Evolutionary conservation across 2,797 vertebrate species (phyloP), one percentile per base, ranked within the genome.

Genomic region (Lepus oiostolus): DNA sequence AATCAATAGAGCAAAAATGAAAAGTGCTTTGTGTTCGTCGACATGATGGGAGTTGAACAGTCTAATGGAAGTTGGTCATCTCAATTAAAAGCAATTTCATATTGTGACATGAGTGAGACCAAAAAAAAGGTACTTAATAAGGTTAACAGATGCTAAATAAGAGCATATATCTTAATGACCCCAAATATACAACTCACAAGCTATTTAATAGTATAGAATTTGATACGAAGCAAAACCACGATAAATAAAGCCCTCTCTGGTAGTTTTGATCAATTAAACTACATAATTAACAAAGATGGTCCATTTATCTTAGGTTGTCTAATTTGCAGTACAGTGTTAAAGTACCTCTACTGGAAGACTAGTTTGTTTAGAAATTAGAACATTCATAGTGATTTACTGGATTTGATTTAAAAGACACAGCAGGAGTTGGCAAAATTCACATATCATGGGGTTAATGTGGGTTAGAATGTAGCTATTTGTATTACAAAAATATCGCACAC

Each of bases 391-490:
- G 98, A 98, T 98, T 98, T 97, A 98, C 98, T 97, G 98, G 97
- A 96, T 98, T 96, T 97, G 98, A 98, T 98, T 98, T 98, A 98
- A 98, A 98, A 97, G 97, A 96, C 98, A 87, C 98, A 97, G 98
- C 97, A 94, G 98, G 98, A 98, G 98, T 84, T 98, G 98, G 98
- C 98, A 98, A 97, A 98, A 98, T 97, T 97, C 98, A 96, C 98
- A 75, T 97, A 97, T 96, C 98, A 90, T 96, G 98, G 98, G 98
- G 98, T 98, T 98, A 98, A 98, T 98, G 98, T 94, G 98, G 98
- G 98, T 98, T 98, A 98, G 98, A 98, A 98, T 77, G 97, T 97
- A 98, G 98, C 98, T 98, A 98, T 98, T 98, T 98, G 98, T 98
- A 98, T 98, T 96, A 95, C 98, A 98, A 96, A 98, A 98, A 98